Evolutionary conservation across 2,888 invertebrate genomes (phyloP).

Genomic region (Spilosoma lubricipeda): DNA sequence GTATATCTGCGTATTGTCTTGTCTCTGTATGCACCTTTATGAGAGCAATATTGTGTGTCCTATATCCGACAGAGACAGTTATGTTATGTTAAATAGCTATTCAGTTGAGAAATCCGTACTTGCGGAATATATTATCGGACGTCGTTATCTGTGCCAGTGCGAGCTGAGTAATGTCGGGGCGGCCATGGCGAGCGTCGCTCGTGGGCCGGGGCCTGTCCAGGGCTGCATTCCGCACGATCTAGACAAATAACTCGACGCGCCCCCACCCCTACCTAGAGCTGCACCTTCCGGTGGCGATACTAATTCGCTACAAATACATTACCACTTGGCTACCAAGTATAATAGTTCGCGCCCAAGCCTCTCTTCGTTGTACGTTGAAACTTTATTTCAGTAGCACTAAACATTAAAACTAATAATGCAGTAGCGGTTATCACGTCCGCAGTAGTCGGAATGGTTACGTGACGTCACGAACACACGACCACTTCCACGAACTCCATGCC

Average conservation of each 20-base stretch:
- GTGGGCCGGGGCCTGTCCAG: slow-evolving; percentile 30
- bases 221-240: slow-evolving; percentile 58
- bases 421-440: slow-evolving; percentile 49
- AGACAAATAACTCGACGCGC: slow-evolving; percentile 56
- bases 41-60: neutral
- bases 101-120: slow-evolving; percentile 9
- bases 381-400: neutral
- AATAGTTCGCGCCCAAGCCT: neutral
- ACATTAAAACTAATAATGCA: slow-evolving; percentile 19
- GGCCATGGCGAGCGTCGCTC: slow-evolving; percentile 17
- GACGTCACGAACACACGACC: slow-evolving; percentile 40
- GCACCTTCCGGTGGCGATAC: slow-evolving; percentile 2
- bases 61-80: neutral
- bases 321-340: slow-evolving; percentile 23
- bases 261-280: slow-evolving; percentile 29
- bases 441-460: slow-evolving; percentile 45
- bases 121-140: slow-evolving; percentile 18
- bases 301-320: slow-evolving; percentile 30
- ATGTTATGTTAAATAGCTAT: slow-evolving; percentile 14
- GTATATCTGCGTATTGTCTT: neutral
- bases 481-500: slow-evolving; percentile 46
- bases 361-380: slow-evolving; percentile 21
- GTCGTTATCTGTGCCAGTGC: slow-evolving; percentile 26
- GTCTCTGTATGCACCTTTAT: neutral
- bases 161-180: slow-evolving; percentile 24